Evolutionary conservation across 2,113 vertebrate genomes (phyloP).

Genomic region (Callipepla californica): DNA sequence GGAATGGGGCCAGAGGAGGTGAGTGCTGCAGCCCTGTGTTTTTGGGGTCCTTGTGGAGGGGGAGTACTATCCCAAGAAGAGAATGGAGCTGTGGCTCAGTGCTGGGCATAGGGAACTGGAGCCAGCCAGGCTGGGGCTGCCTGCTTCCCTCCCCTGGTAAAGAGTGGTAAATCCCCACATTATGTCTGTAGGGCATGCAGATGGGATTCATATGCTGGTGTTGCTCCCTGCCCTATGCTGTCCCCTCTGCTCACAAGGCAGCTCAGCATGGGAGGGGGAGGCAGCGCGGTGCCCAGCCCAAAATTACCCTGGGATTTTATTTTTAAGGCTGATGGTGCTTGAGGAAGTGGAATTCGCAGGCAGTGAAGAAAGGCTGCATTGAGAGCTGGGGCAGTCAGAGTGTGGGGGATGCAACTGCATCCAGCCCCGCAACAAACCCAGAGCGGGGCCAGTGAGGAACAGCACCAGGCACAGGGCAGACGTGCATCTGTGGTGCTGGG

Average conservation of each 20-base stretch:
- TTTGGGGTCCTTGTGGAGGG: too few relatives aligned
- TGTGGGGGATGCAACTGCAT: neutral
- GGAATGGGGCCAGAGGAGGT: neutral
- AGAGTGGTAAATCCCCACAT: neutral
- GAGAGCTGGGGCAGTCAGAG: neutral
- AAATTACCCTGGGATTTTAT: neutral
- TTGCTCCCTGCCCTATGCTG: fast-evolving
- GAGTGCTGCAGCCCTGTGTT: neutral
- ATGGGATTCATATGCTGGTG: neutral
- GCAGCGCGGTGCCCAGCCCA: slow-evolving; percentile 12
- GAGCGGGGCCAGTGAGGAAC: neutral
- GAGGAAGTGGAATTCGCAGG: slow-evolving; percentile 61
- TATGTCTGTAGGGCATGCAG: fast-evolving
- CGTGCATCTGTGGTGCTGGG: neutral
- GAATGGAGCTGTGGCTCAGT: neutral
- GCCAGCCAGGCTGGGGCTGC: neutral
- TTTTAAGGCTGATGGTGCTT: slow-evolving; percentile 17
- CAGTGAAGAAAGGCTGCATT: slow-evolving; percentile 55
- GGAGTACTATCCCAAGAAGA: neutral
- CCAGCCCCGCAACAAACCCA: fast-evolving
- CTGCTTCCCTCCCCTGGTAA: neutral
- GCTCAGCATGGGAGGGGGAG: fast-evolving
- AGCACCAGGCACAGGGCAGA: neutral
- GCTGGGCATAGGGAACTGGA: neutral
- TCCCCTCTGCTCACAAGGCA: neutral